These are phyloP conservation scores for Uromys caudimaculatus DNA, from an alignment of 2,797 vertebrate species.

Conservation along the genomic window DNA sequence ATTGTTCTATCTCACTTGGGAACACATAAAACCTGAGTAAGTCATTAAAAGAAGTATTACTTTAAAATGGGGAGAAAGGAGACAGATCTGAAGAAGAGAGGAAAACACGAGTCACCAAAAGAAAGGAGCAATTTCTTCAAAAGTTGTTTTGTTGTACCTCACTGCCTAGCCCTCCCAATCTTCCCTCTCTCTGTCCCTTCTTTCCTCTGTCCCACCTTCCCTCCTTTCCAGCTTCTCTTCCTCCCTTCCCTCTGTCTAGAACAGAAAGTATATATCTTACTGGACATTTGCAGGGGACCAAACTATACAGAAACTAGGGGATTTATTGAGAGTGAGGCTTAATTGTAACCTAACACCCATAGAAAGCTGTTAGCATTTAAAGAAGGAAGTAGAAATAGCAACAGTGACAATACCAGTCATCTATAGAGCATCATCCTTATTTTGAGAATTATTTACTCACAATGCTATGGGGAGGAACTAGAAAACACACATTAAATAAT, in stretches of 20 bases:
- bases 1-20: not conserved
- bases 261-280: constrained; percentile 6
- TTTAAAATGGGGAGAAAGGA: not conserved
- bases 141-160: not conserved
- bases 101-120: constrained; percentile 14
- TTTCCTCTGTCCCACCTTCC: not conserved
- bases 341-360: not conserved
- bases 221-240: not conserved
- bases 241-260: not conserved
- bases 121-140: constrained; percentile 33
- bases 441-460: not conserved
- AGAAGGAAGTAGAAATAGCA: not conserved
- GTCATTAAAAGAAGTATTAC: not conserved
- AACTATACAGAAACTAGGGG: not conserved
- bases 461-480: not conserved
- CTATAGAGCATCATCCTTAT: not conserved
- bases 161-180: not conserved
- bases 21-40: not conserved
- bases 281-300: not conserved
- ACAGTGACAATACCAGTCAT: not conserved
- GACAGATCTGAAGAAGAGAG: not conserved
- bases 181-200: not conserved
- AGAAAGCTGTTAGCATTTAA: constrained; percentile 2
- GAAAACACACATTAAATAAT: not conserved
- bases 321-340: not conserved